Base-by-base conservation (phyloP, 2,113 vertebrate species). In the Plectropomus leopardus region DNA sequence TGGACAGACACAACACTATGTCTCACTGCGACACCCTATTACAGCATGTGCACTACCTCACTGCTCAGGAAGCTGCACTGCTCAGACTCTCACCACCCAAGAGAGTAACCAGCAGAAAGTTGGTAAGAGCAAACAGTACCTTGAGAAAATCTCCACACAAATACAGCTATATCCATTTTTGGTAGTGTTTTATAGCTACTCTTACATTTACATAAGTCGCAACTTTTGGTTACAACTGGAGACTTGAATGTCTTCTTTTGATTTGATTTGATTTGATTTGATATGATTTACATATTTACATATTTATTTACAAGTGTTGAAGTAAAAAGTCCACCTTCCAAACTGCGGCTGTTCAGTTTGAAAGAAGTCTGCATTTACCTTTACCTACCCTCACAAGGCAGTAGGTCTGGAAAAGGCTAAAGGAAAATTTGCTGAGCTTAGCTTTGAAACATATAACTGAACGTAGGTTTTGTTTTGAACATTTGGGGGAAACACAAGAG, bases 1-100 rank as follows among this genome's bases (percentile, higher is more conserved):
- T 23, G 83, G 81, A 79, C 66, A 80, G 78, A 80, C 85, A 59
- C 73, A 72, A 78, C 89, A 58, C 66, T 76, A 36, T 66, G 72
- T 83, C 76, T 88, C 68, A 54, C 51, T 61, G 75, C 55, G 82
- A 82, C 87, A 85, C 86, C 82, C 83, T 55, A 76, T 92, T 88
- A 89, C 84, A 72, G 32, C 80, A 79, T 85, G 68, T 9, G 36
- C 70, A 82, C 86, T 85, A 90, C 87, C 82, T 92, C 90, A 91
- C 72, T 28, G 48, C 76, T 85, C 40, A 88, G 78, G 82, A 88
- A 85, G 57, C 70, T 10, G 2, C 42, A 4, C 34, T 9, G 48
- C 59, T 77, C 76, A 76, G 60, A 36, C 65, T 64, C 54, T 53
- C 84, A 57, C 47, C 76, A 82, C 45, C 76, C 64, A 14, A 67